Conservation (phyloP, 2,797 vertebrate genomes). For the Cyprinella venusta region DNA sequence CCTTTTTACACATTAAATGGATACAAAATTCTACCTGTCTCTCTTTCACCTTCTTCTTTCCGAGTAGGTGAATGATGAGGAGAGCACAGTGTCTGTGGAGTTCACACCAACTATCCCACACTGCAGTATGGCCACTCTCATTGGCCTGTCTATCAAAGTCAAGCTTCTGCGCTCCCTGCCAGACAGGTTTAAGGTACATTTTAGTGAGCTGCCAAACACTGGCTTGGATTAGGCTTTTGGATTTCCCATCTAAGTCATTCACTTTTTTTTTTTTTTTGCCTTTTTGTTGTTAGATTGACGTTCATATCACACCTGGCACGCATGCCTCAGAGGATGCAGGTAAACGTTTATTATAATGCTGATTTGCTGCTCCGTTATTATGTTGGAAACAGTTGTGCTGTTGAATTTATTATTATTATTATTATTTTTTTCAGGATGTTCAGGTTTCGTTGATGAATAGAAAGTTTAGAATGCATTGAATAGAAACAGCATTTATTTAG, state of each 20-base stretch:
- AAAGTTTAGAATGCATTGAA: too few relatives aligned
- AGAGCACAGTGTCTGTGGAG: conserved; percentile 81
- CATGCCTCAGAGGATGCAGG: conserved; percentile 96
- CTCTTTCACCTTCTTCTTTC: neutral
- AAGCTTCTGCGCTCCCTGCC: conserved; percentile 90
- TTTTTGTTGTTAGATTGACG: conserved; percentile 83
- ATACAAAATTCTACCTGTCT: neutral
- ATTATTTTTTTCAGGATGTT: too few relatives aligned
- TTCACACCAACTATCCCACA: conserved; percentile 94
- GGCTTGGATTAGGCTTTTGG: neutral
- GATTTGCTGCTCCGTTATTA: too few relatives aligned
- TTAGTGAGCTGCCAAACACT: neutral
- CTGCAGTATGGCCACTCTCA: conserved; percentile 95
- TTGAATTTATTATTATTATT: too few relatives aligned
- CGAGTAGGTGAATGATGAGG: conserved; percentile 81
- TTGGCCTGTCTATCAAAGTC: conserved; percentile 93
- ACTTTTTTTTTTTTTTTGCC: too few relatives aligned
- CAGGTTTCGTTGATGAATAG: too few relatives aligned
- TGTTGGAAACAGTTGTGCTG: too few relatives aligned
- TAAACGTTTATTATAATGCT: conserved; percentile 60
- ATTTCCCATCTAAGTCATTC: neutral
- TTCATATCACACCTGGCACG: conserved; percentile 91
- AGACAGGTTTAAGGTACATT: conserved; percentile 85
- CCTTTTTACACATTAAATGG: too few relatives aligned
- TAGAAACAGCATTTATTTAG: too few relatives aligned